Evolutionary conservation across 2,797 vertebrate species (phyloP).

Genomic region (Rhinogobio ventralis): DNA sequence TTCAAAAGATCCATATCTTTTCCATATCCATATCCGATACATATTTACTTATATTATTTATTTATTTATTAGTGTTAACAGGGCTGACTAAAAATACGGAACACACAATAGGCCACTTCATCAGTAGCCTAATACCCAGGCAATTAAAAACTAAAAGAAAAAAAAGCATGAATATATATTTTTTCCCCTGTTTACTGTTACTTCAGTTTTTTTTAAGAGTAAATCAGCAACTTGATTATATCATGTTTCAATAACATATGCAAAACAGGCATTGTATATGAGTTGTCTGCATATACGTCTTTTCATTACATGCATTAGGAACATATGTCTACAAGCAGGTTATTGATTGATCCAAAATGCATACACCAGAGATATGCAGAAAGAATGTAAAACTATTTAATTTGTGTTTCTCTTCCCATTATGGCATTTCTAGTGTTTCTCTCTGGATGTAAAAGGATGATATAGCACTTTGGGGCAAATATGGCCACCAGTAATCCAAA

Average conservation of each 20-base stretch:
- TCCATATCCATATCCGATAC: background rate
- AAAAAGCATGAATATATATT: background rate
- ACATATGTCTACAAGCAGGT: background rate
- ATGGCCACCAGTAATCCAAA: conserved; percentile 60
- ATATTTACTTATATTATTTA: background rate
- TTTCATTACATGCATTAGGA: background rate
- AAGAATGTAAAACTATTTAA: background rate
- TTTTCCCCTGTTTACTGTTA: background rate
- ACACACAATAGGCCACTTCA: background rate
- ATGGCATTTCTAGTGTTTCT: conserved; percentile 58
- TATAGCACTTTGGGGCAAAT: conserved; percentile 62
- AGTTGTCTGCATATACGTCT: background rate
- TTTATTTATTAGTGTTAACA: background rate
- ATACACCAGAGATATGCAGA: background rate
- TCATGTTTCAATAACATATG: background rate
- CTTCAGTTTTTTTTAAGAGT: background rate
- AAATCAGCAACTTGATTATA: background rate
- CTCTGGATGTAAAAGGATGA: conserved; percentile 60
- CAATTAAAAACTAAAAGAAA: no score
- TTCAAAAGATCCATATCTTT: background rate
- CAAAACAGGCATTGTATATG: background rate
- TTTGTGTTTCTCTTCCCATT: conserved; percentile 48
- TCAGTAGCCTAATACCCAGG: background rate
- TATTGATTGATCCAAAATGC: background rate
- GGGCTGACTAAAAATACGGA: background rate